phyloP scores from a whole-genome alignment of 2,113 vertebrate species.

The Circaetus gallicus region DNA sequence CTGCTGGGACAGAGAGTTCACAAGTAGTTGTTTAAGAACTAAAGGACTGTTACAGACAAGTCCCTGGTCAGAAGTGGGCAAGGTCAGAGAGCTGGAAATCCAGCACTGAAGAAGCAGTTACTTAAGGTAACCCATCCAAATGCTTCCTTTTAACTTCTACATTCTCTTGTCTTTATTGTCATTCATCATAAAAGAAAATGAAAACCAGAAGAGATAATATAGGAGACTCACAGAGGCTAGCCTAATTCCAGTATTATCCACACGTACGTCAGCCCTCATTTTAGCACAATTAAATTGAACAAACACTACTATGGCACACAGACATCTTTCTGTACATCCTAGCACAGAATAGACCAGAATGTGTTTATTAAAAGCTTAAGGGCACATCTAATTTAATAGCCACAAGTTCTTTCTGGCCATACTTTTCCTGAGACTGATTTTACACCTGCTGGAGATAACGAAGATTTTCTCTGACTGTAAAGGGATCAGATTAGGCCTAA shows the following conservation, averaged over 20 bases:
- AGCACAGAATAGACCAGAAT: not conserved
- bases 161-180: not conserved
- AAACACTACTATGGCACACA: not conserved
- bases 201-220: not conserved
- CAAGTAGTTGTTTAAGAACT: not conserved
- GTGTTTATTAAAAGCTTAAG: not conserved
- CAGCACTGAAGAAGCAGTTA: not conserved
- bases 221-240: not conserved
- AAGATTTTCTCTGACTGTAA: not conserved
- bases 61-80: not conserved
- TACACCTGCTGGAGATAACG: not conserved
- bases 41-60: not conserved
- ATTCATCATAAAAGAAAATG: not conserved
- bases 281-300: slow-evolving; percentile 25
- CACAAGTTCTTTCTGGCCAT: not conserved
- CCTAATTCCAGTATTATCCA: not conserved
- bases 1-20: not conserved
- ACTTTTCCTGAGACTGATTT: not conserved
- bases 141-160: not conserved
- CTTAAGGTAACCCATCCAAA: not conserved
- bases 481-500: not conserved
- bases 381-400: not conserved
- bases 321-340: not conserved
- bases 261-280: not conserved
- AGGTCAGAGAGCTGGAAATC: not conserved